Conservation (phyloP, 1,140 invertebrate genomes). For the Pogonomyrmex barbatus region DNA sequence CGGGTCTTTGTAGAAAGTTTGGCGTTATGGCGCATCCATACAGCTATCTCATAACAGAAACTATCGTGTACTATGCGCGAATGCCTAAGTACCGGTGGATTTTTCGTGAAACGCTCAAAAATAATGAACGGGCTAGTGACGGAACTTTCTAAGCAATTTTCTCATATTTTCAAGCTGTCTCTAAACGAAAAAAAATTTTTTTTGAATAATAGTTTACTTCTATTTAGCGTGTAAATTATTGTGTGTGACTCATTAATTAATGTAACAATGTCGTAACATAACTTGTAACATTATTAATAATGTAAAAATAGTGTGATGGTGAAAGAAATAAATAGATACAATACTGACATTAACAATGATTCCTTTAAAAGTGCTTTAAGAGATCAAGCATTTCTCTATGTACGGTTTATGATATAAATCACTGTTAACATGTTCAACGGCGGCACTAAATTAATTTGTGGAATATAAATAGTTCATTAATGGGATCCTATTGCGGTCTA, state of each 20-base stretch:
- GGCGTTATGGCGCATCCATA: constrained; percentile 54
- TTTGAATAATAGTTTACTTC: too few species aligned
- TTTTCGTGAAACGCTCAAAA: constrained; percentile 37
- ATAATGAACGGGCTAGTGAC: constrained; percentile 10
- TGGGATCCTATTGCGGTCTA: constrained; percentile 7
- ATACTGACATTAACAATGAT: neutral
- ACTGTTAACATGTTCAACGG: neutral
- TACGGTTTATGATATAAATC: neutral
- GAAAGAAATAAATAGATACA: neutral
- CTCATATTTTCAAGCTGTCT: constrained; percentile 6
- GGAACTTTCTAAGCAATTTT: constrained; percentile 30
- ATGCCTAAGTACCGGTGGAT: constrained; percentile 46
- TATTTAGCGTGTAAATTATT: too few species aligned
- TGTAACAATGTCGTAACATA: neutral
- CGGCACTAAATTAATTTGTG: constrained; percentile 47
- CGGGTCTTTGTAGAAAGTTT: constrained; percentile 54
- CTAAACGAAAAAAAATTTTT: neutral
- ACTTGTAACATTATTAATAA: neutral
- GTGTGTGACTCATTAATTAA: neutral
- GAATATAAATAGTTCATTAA: constrained; percentile 56
- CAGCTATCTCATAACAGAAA: constrained; percentile 57
- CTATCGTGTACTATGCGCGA: constrained; percentile 34
- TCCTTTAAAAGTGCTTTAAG: neutral
- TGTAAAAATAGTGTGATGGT: neutral
- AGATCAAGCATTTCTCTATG: neutral